A percentile compares a stretch with the other conserved stretches of the same genome.
phyloP scores from a whole-genome alignment of 37 sponge, comb jelly and placozoan genomes.

The Aplysina aerophoba region DNA sequence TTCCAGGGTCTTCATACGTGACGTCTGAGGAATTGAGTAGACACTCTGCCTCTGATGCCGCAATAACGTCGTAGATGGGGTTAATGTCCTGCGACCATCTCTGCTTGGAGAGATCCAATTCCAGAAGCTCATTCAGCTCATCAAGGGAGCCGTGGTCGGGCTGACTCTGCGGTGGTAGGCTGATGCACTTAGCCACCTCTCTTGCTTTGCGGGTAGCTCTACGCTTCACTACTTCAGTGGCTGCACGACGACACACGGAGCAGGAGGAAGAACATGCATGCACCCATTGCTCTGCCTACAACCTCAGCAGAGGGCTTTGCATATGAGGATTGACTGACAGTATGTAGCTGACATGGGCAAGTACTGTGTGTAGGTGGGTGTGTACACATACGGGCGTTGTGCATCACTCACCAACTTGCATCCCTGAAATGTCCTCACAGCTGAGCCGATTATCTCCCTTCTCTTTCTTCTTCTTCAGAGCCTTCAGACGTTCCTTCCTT shows the following conservation, averaged over 20 bases:
- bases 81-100: slow-evolving; percentile 44
- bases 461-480: slow-evolving; percentile 25
- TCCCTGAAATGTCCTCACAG: too few relatives aligned
- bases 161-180: not conserved
- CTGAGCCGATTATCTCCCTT: not conserved
- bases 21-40: slow-evolving; percentile 35
- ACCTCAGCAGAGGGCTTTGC: too few relatives aligned
- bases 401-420: too few relatives aligned
- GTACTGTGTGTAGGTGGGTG: too few relatives aligned
- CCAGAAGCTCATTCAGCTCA: slow-evolving; percentile 38
- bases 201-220: slow-evolving; percentile 14
- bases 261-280: not conserved
- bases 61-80: slow-evolving; percentile 53
- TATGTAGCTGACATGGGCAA: too few relatives aligned
- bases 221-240: not conserved
- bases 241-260: not conserved
- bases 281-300: too few relatives aligned
- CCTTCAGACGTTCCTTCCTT: slow-evolving; percentile 18
- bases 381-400: too few relatives aligned
- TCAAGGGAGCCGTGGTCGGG: slow-evolving; percentile 14
- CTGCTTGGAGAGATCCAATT: slow-evolving; percentile 15
- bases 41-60: slow-evolving; percentile 39
- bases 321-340: too few relatives aligned
- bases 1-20: slow-evolving; percentile 37
- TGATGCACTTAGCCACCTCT: slow-evolving; percentile 20